phyloP scores from a whole-genome alignment of 2,888 invertebrate genomes.

The Boloria euphrosyne region DNA sequence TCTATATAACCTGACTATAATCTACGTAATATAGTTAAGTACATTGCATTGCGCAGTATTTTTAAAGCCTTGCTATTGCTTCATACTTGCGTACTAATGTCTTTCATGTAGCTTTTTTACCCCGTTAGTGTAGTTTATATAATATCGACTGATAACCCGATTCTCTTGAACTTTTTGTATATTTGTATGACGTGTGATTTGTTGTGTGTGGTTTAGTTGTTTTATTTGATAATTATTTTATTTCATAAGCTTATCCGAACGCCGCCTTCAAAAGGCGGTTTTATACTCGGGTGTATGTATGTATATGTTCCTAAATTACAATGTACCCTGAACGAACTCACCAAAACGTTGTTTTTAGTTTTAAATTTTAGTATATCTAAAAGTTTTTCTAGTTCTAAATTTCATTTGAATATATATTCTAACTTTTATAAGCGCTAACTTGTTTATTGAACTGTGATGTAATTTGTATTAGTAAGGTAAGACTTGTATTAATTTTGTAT shows the following conservation, averaged over 20 bases:
- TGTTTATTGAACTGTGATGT: conserved; percentile 82
- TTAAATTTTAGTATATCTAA: conserved; percentile 62
- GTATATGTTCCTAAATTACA: conserved; percentile 76
- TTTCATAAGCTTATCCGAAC: conserved; percentile 46
- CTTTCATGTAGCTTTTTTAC: conserved; percentile 76
- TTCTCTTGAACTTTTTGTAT: conserved; percentile 56
- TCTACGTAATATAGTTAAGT: conserved; percentile 58
- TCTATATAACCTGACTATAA: conserved; percentile 65
- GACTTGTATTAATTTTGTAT: conserved; percentile 81
- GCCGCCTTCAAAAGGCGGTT: conserved; percentile 64
- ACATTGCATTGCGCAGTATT: conserved; percentile 65
- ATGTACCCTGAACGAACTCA: conserved; percentile 66
- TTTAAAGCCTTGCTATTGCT: conserved; percentile 60
- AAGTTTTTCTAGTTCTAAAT: conserved; percentile 55
- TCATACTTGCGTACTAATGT: conserved; percentile 59
- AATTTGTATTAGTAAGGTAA: conserved; percentile 80
- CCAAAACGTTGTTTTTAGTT: conserved; percentile 67
- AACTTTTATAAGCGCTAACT: conserved; percentile 69
- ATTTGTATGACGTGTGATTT: conserved; percentile 52
- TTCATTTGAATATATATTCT: conserved; percentile 74
- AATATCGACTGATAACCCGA: conserved; percentile 68
- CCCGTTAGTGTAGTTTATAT: conserved; percentile 59
- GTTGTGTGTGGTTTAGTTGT: conserved; percentile 34
- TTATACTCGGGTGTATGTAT: conserved; percentile 49
- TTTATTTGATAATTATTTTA: conserved; percentile 41